A percentile compares a stretch with the other conserved stretches of the same genome.
These are phyloP conservation scores for Smittia sp. DNA, from an alignment of 2,888 invertebrate genomes.

Conservation along the genomic window DNA sequence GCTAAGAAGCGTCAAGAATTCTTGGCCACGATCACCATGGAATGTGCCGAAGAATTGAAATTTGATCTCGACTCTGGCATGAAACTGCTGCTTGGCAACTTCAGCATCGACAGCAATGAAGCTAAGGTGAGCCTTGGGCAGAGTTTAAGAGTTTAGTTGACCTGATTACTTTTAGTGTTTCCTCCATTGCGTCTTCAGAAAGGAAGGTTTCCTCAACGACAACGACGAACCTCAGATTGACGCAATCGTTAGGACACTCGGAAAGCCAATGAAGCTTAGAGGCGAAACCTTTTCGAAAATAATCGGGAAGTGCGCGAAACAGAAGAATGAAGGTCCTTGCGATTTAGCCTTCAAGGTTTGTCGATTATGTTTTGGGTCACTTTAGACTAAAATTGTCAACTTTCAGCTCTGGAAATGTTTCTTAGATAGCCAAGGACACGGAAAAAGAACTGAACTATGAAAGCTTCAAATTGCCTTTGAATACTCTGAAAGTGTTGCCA, in stretches of 20 bases:
- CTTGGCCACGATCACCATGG: background rate
- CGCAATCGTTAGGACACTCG: slow-evolving; percentile 38
- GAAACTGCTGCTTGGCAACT: background rate
- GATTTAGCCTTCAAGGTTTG: slow-evolving; percentile 21
- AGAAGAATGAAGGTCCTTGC: background rate
- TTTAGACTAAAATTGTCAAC: too few relatives aligned
- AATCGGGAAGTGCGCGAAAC: background rate
- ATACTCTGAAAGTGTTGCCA: too few relatives aligned
- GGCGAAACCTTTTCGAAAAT: background rate
- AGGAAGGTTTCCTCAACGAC: slow-evolving; percentile 45
- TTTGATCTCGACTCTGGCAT: background rate
- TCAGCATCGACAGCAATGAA: background rate
- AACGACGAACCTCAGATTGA: slow-evolving; percentile 46
- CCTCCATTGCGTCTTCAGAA: background rate
- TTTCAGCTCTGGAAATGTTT: background rate
- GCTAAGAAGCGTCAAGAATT: background rate
- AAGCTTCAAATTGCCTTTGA: too few relatives aligned
- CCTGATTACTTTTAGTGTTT: background rate
- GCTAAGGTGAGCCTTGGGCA: background rate
- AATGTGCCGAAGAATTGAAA: background rate
- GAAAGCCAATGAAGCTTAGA: background rate
- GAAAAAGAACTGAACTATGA: too few relatives aligned
- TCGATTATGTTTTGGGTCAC: too few relatives aligned
- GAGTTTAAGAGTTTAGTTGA: background rate
- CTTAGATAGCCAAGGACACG: background rate